Percentiles rank a stretch among this genome's conserved stretches.
Conservation (phyloP, 2,797 vertebrate species). For the Eospalax fontanierii region DNA sequence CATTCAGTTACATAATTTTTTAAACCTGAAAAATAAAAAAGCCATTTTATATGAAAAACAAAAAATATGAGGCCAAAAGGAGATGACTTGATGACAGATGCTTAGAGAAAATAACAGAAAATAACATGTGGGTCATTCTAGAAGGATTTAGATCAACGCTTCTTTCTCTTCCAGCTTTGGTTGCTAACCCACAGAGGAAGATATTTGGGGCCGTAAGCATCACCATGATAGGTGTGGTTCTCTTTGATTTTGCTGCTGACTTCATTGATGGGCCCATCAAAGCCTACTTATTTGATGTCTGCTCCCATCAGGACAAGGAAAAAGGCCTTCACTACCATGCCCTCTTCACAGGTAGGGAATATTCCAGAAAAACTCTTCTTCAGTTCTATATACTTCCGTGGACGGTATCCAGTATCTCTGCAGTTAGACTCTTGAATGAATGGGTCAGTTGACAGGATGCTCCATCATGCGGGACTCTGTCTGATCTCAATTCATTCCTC, state of each 20-base stretch:
- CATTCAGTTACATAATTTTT: conserved; percentile 9
- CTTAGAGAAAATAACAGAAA: conserved; percentile 51
- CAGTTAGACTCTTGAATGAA: conserved; percentile 80
- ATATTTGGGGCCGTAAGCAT: conserved; percentile 71
- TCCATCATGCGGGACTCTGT: conserved; percentile 82
- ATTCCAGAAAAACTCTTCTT: conserved; percentile 75
- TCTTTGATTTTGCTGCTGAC: conserved; percentile 99
- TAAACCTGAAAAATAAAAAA: not conserved
- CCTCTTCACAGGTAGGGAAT: conserved; percentile 95
- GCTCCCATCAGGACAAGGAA: conserved; percentile 96
- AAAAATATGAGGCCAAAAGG: not conserved
- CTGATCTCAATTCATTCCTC: conserved; percentile 62
- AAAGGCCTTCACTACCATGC: conserved; percentile 98
- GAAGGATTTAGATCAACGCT: conserved; percentile 54
- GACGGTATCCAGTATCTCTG: not conserved
- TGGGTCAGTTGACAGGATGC: conserved; percentile 83
- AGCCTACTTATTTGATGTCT: conserved; percentile 99
- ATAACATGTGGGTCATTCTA: not conserved
- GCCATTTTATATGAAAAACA: conserved; percentile 43
- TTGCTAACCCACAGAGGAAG: conserved; percentile 86
- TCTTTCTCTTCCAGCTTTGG: conserved; percentile 90
- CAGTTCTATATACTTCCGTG: not conserved
- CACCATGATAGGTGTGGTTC: conserved; percentile 97
- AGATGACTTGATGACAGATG: not conserved
- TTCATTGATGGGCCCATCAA: conserved; percentile 99